These are phyloP conservation scores for Philereme vetulata DNA, from an alignment of 2,888 invertebrate genomes.

Conservation along the genomic window DNA sequence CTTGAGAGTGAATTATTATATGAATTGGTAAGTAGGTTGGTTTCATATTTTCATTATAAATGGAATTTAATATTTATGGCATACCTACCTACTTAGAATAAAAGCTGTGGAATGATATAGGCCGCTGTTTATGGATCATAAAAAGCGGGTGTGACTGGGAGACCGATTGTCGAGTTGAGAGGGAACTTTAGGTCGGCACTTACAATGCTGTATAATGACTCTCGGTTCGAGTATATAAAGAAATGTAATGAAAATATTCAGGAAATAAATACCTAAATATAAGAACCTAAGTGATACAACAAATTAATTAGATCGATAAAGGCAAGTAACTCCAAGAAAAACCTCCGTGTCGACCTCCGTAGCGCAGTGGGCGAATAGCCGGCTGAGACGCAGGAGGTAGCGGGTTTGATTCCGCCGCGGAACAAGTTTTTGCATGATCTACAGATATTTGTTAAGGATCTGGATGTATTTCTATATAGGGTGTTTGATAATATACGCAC, in stretches of 20 bases:
- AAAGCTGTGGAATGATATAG: slow-evolving; percentile 54
- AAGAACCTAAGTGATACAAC: not conserved
- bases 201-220: slow-evolving; percentile 48
- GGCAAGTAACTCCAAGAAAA: no score
- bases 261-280: slow-evolving; percentile 15
- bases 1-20: slow-evolving; percentile 11
- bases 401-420: no score
- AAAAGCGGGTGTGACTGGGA: slow-evolving; percentile 47
- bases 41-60: slow-evolving; percentile 52
- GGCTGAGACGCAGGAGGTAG: no score
- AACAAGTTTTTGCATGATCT: no score
- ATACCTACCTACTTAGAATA: slow-evolving; percentile 48
- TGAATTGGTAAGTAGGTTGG: slow-evolving; percentile 40
- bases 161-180: slow-evolving; percentile 45
- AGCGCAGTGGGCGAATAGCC: no score
- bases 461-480: no score
- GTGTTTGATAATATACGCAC: no score
- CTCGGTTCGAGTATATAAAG: slow-evolving; percentile 47
- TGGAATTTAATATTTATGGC: slow-evolving; percentile 51
- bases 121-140: slow-evolving; percentile 57
- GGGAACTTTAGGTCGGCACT: slow-evolving; percentile 50
- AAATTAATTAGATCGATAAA: slow-evolving; percentile 4
- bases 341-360: no score
- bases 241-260: slow-evolving; percentile 33
- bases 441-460: no score